Conservation (phyloP, 1,140 invertebrate species). For the Chlorops oryzae region DNA sequence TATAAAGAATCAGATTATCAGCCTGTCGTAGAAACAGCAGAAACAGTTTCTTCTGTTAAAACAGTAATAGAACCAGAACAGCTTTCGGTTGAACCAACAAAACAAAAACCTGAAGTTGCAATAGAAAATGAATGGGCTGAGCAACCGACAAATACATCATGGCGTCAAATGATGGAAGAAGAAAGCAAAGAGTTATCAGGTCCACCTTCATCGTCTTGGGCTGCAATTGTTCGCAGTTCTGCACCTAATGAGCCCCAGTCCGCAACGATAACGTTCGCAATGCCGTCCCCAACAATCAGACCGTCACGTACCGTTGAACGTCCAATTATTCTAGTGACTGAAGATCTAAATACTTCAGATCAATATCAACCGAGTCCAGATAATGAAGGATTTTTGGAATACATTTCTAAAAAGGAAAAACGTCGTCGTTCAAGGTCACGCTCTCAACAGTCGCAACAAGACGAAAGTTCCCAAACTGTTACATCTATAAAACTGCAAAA, state of each 20-base stretch:
- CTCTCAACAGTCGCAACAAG: slow-evolving; percentile 33
- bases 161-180: slow-evolving; percentile 39
- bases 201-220: slow-evolving; percentile 20
- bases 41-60: too few species aligned
- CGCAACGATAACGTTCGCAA: slow-evolving; percentile 9
- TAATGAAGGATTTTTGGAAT: slow-evolving; percentile 33
- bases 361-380: slow-evolving; percentile 14
- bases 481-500: slow-evolving; percentile 11
- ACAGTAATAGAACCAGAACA: background rate
- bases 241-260: background rate
- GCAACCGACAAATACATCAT: slow-evolving; percentile 21
- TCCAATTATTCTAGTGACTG: slow-evolving; percentile 30
- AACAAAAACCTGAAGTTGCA: slow-evolving; percentile 6
- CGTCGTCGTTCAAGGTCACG: slow-evolving; percentile 33
- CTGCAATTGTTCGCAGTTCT: slow-evolving; percentile 15
- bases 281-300: slow-evolving; percentile 5
- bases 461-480: background rate
- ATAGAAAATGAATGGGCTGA: slow-evolving; percentile 14
- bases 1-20: background rate
- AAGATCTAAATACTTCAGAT: slow-evolving; percentile 15
- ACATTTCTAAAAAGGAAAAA: slow-evolving; percentile 26
- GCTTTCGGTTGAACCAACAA: background rate
- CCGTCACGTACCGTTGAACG: slow-evolving; percentile 23
- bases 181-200: slow-evolving; percentile 19
- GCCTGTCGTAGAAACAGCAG: background rate